phyloP scores from a whole-genome alignment of 2,888 invertebrate species.

The Cryptocephalus primarius region DNA sequence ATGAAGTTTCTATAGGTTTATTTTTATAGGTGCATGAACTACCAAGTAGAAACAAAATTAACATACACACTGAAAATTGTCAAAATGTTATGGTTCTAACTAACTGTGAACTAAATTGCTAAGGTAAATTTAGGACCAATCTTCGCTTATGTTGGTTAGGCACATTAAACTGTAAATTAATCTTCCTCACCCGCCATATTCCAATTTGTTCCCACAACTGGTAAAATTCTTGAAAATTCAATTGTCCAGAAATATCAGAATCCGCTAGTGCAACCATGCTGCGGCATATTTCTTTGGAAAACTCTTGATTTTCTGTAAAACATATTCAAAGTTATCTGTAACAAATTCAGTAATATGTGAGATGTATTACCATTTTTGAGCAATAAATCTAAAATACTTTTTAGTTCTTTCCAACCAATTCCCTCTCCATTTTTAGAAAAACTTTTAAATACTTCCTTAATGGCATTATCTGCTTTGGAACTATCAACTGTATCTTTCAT shows the following conservation, averaged over 20 bases:
- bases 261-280: conserved; percentile 91
- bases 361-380: conserved; percentile 5
- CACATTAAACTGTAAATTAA: too few species aligned
- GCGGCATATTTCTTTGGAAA: conserved; percentile 81
- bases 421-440: conserved; percentile 81
- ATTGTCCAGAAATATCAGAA: conserved; percentile 76
- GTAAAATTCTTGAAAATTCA: conserved; percentile 84
- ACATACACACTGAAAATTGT: too few species aligned
- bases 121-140: too few species aligned
- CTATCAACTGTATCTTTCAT: conserved; percentile 46
- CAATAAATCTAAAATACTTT: conserved; percentile 48
- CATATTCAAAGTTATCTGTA: neutral
- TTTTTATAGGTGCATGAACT: too few species aligned
- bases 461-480: conserved; percentile 53
- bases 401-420: conserved; percentile 85
- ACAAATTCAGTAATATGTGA: neutral
- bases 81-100: too few species aligned
- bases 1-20: too few species aligned
- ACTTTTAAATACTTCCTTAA: conserved; percentile 67
- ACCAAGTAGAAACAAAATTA: too few species aligned
- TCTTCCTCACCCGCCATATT: conserved; percentile 66
- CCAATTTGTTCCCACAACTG: conserved; percentile 71
- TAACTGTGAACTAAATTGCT: too few species aligned
- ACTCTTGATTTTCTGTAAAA: conserved; percentile 42
- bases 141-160: too few species aligned